Evolutionary conservation across 2,797 vertebrate species (phyloP).

Genomic region (Bovichtus diacanthus): DNA sequence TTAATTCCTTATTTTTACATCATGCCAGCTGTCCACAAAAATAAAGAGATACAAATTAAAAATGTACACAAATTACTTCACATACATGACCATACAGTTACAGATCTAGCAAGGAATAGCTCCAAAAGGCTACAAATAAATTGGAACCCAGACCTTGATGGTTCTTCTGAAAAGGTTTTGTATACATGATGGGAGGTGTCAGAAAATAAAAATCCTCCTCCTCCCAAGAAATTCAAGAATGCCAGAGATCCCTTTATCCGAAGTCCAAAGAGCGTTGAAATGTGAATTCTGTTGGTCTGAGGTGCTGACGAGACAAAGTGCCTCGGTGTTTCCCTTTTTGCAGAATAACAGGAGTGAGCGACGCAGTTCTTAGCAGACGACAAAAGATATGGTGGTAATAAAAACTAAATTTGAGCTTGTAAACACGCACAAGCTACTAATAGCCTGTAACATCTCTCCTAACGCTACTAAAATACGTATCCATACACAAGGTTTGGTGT

Average conservation of each 20-base stretch:
- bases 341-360: slow-evolving; percentile 19
- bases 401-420: slow-evolving; percentile 41
- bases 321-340: slow-evolving; percentile 52
- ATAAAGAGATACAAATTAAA: slow-evolving; percentile 58
- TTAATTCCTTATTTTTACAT: slow-evolving; percentile 56
- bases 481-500: slow-evolving; percentile 33
- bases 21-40: slow-evolving; percentile 72
- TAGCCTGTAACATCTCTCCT: slow-evolving; percentile 6
- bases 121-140: slow-evolving; percentile 43
- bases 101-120: slow-evolving; percentile 52
- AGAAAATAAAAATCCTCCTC: slow-evolving; percentile 15
- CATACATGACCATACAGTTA: slow-evolving; percentile 59
- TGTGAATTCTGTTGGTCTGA: slow-evolving; percentile 48
- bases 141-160: slow-evolving; percentile 32
- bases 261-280: slow-evolving; percentile 53
- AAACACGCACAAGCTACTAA: slow-evolving; percentile 39
- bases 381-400: slow-evolving; percentile 26
- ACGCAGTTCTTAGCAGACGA: slow-evolving; percentile 4
- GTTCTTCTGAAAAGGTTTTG: slow-evolving; percentile 38
- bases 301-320: slow-evolving; percentile 24
- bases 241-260: slow-evolving; percentile 60
- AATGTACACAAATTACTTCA: slow-evolving; percentile 62
- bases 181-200: slow-evolving; percentile 31
- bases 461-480: slow-evolving; percentile 9
- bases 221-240: slow-evolving; percentile 54